A percentile compares a stretch with the other conserved stretches of the same genome.
phyloP scores from a whole-genome alignment of 2,888 invertebrate genomes.

The Pyralis farinalis region DNA sequence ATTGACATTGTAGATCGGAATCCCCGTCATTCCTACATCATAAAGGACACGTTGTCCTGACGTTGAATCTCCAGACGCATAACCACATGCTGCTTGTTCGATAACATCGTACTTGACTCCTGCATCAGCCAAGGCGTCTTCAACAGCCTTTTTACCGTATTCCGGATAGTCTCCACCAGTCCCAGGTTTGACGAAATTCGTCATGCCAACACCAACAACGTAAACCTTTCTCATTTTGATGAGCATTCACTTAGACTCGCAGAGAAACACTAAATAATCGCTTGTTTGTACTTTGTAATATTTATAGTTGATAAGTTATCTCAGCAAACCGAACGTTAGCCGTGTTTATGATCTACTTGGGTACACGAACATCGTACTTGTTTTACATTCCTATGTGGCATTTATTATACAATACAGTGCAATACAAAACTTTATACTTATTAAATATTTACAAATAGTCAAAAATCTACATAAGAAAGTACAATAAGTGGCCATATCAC shows the following conservation, averaged over 20 bases:
- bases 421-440: too few relatives aligned
- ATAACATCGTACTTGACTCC: slow-evolving; percentile 87
- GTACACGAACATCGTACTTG: too few relatives aligned
- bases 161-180: slow-evolving; percentile 95
- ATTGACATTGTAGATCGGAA: slow-evolving; percentile 98
- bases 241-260: neutral
- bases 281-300: too few relatives aligned
- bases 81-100: slow-evolving; percentile 95
- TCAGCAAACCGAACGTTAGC: too few relatives aligned
- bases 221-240: slow-evolving; percentile 84
- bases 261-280: too few relatives aligned
- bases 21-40: slow-evolving; percentile 96
- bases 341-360: too few relatives aligned
- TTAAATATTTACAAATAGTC: too few relatives aligned
- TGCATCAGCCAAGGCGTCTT: slow-evolving; percentile 92
- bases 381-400: too few relatives aligned
- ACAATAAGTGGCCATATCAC: too few relatives aligned
- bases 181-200: slow-evolving; percentile 98
- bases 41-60: slow-evolving; percentile 97
- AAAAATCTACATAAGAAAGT: too few relatives aligned
- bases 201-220: slow-evolving; percentile 98
- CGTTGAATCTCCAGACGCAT: slow-evolving; percentile 97
- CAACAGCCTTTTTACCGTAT: slow-evolving; percentile 95
- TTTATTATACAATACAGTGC: too few relatives aligned
- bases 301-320: too few relatives aligned